Conservation (phyloP, 2,797 vertebrate species). For the Synanceia verrucosa region DNA sequence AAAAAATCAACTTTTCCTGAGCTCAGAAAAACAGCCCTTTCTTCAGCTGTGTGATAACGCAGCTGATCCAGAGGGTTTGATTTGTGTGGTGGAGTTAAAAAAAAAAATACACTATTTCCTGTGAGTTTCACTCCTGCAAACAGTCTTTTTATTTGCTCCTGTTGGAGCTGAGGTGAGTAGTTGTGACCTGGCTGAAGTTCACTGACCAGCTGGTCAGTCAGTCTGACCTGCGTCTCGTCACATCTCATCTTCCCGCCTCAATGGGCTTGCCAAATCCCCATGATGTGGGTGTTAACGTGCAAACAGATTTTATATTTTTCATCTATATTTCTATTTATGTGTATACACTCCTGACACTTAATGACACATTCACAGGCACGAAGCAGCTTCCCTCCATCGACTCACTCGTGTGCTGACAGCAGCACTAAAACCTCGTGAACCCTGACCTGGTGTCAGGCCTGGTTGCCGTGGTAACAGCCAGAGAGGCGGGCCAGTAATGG, state of each 20-base stretch:
- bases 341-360: slow-evolving; percentile 15
- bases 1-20: not conserved
- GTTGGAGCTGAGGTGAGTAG: slow-evolving; percentile 38
- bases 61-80: not conserved
- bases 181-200: slow-evolving; percentile 31
- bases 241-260: not conserved
- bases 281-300: not conserved
- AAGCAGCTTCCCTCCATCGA: slow-evolving; percentile 6
- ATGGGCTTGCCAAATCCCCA: not conserved
- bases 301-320: not conserved
- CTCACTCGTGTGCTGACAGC: slow-evolving; percentile 51
- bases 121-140: not conserved
- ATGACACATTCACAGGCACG: slow-evolving; percentile 16
- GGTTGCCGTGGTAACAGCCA: slow-evolving; percentile 56
- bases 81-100: not conserved
- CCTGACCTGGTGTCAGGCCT: slow-evolving; percentile 60
- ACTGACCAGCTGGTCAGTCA: slow-evolving; percentile 30
- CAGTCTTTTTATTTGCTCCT: slow-evolving; percentile 27
- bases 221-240: not conserved
- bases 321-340: slow-evolving; percentile 6
- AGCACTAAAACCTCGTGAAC: slow-evolving; percentile 58
- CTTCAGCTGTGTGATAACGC: not conserved
- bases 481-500: slow-evolving; percentile 40
- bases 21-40: not conserved
- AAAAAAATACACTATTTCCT: not conserved